These are phyloP conservation scores for Ceratotherium simum DNA, from an alignment of 2,113 vertebrate genomes.

Conservation along the genomic window DNA sequence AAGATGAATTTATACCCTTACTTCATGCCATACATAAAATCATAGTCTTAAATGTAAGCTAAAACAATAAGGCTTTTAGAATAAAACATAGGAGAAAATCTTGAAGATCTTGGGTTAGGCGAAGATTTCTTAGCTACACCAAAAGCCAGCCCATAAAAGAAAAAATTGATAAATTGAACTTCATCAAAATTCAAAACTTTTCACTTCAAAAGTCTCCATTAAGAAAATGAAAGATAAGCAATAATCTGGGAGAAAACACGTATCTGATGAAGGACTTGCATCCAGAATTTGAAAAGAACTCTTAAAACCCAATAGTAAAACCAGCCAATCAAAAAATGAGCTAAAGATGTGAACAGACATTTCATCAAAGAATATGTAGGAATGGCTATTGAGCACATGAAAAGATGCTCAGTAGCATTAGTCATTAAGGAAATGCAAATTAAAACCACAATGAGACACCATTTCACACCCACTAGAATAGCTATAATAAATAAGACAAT, in stretches of 20 bases:
- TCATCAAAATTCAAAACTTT: constrained; percentile 40
- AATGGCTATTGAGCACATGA: neutral
- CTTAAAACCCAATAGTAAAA: neutral
- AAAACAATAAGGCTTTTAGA: neutral
- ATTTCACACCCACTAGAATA: neutral
- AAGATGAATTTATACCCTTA: neutral
- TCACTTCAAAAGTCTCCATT: neutral
- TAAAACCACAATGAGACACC: neutral
- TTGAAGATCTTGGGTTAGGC: neutral
- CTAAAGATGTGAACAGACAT: neutral
- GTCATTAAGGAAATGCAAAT: constrained; percentile 5
- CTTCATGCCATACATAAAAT: neutral
- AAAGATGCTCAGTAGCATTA: neutral
- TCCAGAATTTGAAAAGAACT: neutral
- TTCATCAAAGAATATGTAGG: neutral
- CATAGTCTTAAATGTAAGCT: constrained; percentile 19
- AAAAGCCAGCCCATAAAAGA: neutral
- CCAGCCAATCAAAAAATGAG: neutral
- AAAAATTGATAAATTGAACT: neutral
- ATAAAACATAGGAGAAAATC: neutral
- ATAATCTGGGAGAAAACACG: neutral
- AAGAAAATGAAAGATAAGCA: neutral
- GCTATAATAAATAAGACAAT: neutral
- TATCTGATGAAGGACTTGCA: neutral
- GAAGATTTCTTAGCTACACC: neutral